Evolutionary conservation across 2,888 invertebrate genomes (phyloP), one percentile per base, ranked within the genome.

Genomic region (Cheilosia vernalis): DNA sequence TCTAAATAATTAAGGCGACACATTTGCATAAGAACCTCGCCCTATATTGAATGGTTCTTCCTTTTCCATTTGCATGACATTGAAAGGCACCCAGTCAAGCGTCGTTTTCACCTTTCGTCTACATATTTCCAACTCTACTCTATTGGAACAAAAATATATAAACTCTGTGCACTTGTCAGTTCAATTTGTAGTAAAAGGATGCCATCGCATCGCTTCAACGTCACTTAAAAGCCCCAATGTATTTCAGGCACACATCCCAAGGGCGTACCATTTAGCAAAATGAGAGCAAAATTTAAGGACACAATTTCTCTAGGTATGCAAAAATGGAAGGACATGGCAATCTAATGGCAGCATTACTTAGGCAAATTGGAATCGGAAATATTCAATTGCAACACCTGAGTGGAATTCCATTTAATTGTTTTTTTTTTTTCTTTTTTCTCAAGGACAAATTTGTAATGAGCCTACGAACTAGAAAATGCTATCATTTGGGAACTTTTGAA

Each of bases 351-450:
- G 70, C 76, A 81, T 85, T 85, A 85, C 85, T 85, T 81, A 85
- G 70, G 44, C 72, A 85, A 85, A 85, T 85, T 85, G 76, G 56
- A 81, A 81, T 70, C 74, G 85, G 85, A 85, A 72, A 72, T 81
- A 63, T 66, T 70, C 66, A 74, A 73, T 69, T 83, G 73, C 42
- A 42, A 37, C 17, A 44, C 17, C 44, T n/a, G 53, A 13, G 58
- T n/a, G 42, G 27, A 42, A 37, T 10, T 30, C 9, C 30, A 67
- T 13, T 2, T 21, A n/a, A 15, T 49, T 3, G 24, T n/a, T 17
- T 49, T 5, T n/a, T 19, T 13, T 40, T 49, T 3, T 40, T n/a
- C 13, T 49, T 5, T n/a, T 19, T 13, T 40, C 10, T 19, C 61
- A 72, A 37, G 55, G 73, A 63, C 47, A 30, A 9, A 27, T 53